These are phyloP conservation scores for Microctenopoma stevenorrisi DNA, from an alignment of 2,797 vertebrate species.

Conservation along the genomic window DNA sequence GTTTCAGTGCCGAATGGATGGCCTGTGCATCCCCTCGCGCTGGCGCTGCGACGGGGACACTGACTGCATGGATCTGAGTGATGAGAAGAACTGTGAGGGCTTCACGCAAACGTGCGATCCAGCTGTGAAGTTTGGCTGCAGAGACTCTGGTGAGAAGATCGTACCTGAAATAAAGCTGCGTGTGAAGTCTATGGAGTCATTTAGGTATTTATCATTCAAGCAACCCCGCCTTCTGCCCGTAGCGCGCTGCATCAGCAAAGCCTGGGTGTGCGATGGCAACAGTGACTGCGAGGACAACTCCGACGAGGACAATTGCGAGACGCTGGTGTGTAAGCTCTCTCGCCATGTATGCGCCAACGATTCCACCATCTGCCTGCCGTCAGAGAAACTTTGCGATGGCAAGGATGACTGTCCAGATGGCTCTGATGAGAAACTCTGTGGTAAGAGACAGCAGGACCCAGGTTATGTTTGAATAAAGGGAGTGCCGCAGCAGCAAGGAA, in stretches of 20 bases:
- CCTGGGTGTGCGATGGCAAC: slow-evolving; percentile 97
- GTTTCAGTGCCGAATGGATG: slow-evolving; percentile 95
- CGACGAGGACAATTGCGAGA: slow-evolving; percentile 95
- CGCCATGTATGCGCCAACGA: slow-evolving; percentile 95
- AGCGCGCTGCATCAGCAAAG: slow-evolving; percentile 97
- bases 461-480: slow-evolving; percentile 14
- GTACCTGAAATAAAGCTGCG: neutral
- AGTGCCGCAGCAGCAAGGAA: slow-evolving; percentile 11
- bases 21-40: slow-evolving; percentile 94
- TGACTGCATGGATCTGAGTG: slow-evolving; percentile 97
- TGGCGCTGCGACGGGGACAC: slow-evolving; percentile 97
- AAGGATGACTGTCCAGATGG: slow-evolving; percentile 92
- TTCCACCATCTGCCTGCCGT: slow-evolving; percentile 93
- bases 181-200: neutral
- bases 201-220: neutral
- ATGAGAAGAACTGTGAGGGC: slow-evolving; percentile 96
- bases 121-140: slow-evolving; percentile 95
- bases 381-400: slow-evolving; percentile 93
- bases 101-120: slow-evolving; percentile 96
- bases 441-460: slow-evolving; percentile 75
- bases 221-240: slow-evolving; percentile 17
- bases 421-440: slow-evolving; percentile 95
- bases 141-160: slow-evolving; percentile 88
- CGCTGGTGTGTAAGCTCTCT: slow-evolving; percentile 93
- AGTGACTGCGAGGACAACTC: slow-evolving; percentile 97